Percentiles rank a stretch among this genome's conserved stretches.
Conservation (phyloP, 2,113 vertebrate species). For the Piliocolobus tephrosceles region DNA sequence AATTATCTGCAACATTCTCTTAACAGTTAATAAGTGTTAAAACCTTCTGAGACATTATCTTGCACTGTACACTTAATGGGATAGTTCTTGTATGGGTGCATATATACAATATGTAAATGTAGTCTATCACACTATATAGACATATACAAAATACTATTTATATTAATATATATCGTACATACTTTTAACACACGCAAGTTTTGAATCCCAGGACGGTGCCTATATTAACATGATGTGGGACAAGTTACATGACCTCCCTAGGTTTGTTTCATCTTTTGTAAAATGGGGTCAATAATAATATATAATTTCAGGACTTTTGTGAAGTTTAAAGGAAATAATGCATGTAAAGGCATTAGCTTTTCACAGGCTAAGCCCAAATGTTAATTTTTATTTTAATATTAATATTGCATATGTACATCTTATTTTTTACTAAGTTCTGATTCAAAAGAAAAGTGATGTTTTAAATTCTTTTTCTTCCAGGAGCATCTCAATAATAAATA, state of each 20-base stretch:
- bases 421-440: neutral
- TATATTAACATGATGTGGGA: neutral
- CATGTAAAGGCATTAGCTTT: neutral
- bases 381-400: slow-evolving; percentile 4
- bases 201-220: neutral
- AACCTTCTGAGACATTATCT: neutral
- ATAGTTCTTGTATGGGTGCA: neutral
- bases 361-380: neutral
- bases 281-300: neutral
- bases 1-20: neutral
- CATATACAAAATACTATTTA: neutral
- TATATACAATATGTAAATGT: neutral
- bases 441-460: neutral
- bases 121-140: neutral
- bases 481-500: neutral
- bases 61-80: neutral
- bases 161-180: neutral
- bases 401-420: neutral
- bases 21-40: neutral
- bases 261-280: neutral
- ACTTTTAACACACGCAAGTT: neutral
- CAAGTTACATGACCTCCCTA: neutral
- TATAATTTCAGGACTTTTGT: neutral
- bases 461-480: neutral
- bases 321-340: slow-evolving; percentile 3